A percentile compares a stretch with the other conserved stretches of the same genome.
Evolutionary conservation across 2,888 invertebrate species (phyloP).

Genomic region (Drosophila subsilvestris): DNA sequence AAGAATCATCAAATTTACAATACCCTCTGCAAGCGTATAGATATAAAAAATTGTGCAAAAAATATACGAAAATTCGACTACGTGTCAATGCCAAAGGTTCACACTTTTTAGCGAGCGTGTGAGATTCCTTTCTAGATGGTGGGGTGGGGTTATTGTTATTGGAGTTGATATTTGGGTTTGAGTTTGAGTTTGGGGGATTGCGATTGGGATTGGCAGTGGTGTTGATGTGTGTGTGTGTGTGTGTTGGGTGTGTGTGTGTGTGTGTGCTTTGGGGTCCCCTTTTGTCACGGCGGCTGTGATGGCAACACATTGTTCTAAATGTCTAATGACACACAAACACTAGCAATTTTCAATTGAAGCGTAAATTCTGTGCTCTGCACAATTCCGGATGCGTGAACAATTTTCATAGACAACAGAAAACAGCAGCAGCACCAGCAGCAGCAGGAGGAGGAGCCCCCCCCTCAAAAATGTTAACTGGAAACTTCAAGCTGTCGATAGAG

Average conservation of each 20-base stretch:
- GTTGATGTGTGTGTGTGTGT: not conserved
- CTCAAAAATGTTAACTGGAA: constrained; percentile 32
- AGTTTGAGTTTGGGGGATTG: constrained; percentile 1
- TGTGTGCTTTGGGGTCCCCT: constrained; percentile 8
- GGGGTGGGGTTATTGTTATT: constrained; percentile 49
- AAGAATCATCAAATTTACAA: not conserved
- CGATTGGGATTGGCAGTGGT: not conserved
- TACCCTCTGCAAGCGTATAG: not conserved
- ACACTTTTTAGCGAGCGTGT: constrained; percentile 42
- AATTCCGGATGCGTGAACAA: constrained; percentile 70
- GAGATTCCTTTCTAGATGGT: constrained; percentile 24
- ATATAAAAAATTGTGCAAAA: constrained; percentile 18
- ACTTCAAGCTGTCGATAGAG: constrained; percentile 71
- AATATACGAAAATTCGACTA: constrained; percentile 33
- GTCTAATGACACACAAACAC: constrained; percentile 56
- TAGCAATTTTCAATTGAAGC: constrained; percentile 76
- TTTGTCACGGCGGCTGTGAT: constrained; percentile 47
- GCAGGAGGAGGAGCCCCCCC: not conserved
- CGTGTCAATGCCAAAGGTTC: constrained; percentile 47
- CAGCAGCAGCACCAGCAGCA: not conserved
- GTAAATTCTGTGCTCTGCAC: constrained; percentile 72
- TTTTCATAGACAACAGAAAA: constrained; percentile 46
- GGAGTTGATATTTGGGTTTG: constrained; percentile 40
- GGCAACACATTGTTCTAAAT: constrained; percentile 75
- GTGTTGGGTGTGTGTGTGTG: not conserved